These are phyloP conservation scores for Muricea muricata DNA, from an alignment of 92 coral and sea anemone genomes.

Conservation along the genomic window DNA sequence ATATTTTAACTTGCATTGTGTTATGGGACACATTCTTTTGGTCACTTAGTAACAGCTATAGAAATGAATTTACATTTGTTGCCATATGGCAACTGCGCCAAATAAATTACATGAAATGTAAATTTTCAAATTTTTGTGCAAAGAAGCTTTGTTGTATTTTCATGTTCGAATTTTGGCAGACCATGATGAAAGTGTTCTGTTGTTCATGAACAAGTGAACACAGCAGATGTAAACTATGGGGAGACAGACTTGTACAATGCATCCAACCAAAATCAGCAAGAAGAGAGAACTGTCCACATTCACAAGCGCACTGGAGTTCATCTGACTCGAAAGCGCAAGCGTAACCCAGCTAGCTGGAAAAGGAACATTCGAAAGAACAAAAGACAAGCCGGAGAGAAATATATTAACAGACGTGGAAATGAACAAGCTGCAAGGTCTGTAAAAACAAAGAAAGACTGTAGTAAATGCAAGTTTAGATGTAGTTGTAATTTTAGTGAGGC, in stretches of 20 bases:
- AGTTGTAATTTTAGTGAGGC: slow-evolving; percentile 25
- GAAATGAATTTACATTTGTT: too few relatives aligned
- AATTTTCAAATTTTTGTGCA: too few relatives aligned
- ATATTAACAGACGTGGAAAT: slow-evolving; percentile 1
- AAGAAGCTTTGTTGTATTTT: too few relatives aligned
- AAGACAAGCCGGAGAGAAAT: slow-evolving; percentile 2
- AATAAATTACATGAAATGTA: too few relatives aligned
- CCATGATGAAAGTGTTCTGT: background rate
- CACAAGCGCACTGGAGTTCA: slow-evolving; percentile 25
- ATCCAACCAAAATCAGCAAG: background rate
- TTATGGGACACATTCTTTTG: too few relatives aligned
- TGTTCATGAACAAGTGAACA: slow-evolving; percentile 1
- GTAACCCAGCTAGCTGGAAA: slow-evolving; percentile 22
- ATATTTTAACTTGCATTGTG: too few relatives aligned
- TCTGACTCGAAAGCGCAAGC: slow-evolving; percentile 25
- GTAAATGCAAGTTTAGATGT: slow-evolving; percentile 26
- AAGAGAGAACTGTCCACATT: slow-evolving; percentile 2
- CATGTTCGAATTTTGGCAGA: too few relatives aligned
- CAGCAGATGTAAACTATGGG: background rate
- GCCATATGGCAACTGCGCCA: too few relatives aligned
- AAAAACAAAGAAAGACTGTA: slow-evolving; percentile 27
- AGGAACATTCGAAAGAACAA: slow-evolving; percentile 14
- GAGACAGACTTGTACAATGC: background rate
- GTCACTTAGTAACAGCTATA: too few relatives aligned
- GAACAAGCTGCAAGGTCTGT: slow-evolving; percentile 27